Evolutionary conservation across 2,888 invertebrate species (phyloP).

Genomic region (Drosophila yooni): DNA sequence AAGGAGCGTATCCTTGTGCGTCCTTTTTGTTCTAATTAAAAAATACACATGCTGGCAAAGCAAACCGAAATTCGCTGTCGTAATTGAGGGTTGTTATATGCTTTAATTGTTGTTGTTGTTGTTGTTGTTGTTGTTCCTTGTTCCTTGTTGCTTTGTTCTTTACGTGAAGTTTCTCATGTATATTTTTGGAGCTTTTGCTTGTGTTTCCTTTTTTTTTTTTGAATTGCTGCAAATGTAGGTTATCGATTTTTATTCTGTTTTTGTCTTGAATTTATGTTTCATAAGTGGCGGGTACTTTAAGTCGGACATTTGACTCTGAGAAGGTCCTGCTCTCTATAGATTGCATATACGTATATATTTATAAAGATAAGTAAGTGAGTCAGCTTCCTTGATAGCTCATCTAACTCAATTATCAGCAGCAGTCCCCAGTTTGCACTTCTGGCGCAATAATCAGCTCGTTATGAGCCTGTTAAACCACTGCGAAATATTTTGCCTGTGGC

Average conservation of each 20-base stretch:
- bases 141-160: conserved; percentile 59
- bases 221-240: conserved; percentile 60
- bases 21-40: conserved; percentile 61
- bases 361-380: neutral
- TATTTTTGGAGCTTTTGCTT: conserved; percentile 41
- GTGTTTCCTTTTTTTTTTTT: conserved; percentile 16
- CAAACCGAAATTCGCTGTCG: conserved; percentile 42
- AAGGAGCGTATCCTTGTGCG: conserved; percentile 36
- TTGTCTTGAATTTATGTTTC: conserved; percentile 47
- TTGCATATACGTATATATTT: neutral
- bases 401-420: conserved; percentile 30
- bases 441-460: conserved; percentile 49
- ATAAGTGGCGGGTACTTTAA: conserved; percentile 29
- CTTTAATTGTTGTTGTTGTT: conserved; percentile 67
- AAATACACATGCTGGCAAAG: conserved; percentile 48
- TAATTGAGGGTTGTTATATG: conserved; percentile 70
- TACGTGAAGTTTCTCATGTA: conserved; percentile 21
- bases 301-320: neutral
- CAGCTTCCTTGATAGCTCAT: neutral
- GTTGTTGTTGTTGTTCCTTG: conserved; percentile 61
- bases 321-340: neutral
- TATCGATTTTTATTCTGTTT: conserved; percentile 67
- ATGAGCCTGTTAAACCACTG: conserved; percentile 36
- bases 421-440: conserved; percentile 12
- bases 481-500: conserved; percentile 12